Evolutionary conservation across 2,113 vertebrate genomes (phyloP), one percentile per base, ranked within the genome.

Genomic region (Pangasianodon hypophthalmus): DNA sequence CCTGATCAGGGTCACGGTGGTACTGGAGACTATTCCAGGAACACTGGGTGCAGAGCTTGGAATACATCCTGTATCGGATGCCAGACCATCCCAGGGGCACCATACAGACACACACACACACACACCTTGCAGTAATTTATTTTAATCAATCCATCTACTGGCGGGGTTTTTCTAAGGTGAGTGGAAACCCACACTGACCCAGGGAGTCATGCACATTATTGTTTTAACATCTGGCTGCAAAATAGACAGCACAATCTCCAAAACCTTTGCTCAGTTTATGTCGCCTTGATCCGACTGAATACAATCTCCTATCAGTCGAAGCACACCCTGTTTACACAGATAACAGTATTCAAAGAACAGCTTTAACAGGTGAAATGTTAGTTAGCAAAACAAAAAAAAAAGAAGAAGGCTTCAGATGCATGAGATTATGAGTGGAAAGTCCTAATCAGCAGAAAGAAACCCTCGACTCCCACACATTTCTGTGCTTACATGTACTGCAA

Each of bases 401-500:
- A 75, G 16, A 11, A 29, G 44, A 24, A 41, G 18, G 1, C 77
- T 52, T n/a, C 44, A 80, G 5, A n/a, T 77, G 73, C 73, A 77
- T 52, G 11, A 2, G 26, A n/a, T 14, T n/a, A 32, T n/a, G 16
- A 80, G 11, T n/a, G 48, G 46, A 81, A 81, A 52, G 6, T 14
- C 29, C n/a, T n/a, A 32, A 44, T 77, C 67, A 87, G 48, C 64
- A 73, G 32, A 86, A 41, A 44, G 46, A 37, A 54, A 46, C 73
- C 19, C 16, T 75, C 16, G 7, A 24, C 37, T 44, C 86, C 21
- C 11, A 16, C 69, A 44, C 32, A 11, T 60, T n/a, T 41, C 71
- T 77, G 19, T 60, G 54, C 60, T 79, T 87, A 79, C 32, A 16
- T 62, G 73, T 87, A 73, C 71, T 87, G 26, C 37, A 75, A 50